These are phyloP conservation scores for Hylia prasina DNA, from an alignment of 2,113 vertebrate species.

Conservation along the genomic window DNA sequence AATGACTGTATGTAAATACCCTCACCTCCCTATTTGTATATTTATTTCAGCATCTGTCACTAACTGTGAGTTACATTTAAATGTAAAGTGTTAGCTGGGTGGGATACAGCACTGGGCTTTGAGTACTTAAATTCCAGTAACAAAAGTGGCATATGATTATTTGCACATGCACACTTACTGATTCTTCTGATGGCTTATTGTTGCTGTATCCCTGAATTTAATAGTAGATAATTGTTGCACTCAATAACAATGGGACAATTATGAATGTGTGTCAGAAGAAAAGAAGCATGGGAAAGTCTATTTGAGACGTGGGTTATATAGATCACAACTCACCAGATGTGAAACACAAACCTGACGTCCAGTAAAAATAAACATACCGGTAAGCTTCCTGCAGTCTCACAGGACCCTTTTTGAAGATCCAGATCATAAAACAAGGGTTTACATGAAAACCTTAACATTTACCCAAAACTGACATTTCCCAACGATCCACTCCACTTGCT, in stretches of 20 bases:
- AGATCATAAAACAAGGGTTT: background rate
- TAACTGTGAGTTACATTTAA: conserved; percentile 33
- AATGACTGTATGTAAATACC: conserved; percentile 20
- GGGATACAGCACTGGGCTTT: background rate
- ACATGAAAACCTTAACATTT: background rate
- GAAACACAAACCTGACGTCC: background rate
- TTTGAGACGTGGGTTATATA: background rate
- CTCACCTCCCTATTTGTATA: background rate
- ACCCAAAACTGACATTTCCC: background rate
- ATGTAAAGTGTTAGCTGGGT: background rate
- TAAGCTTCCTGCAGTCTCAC: background rate
- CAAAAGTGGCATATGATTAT: background rate
- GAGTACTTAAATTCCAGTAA: background rate
- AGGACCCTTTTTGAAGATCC: background rate
- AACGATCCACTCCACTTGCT: fast-evolving
- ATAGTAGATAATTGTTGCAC: background rate
- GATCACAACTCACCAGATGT: background rate
- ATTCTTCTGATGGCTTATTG: background rate
- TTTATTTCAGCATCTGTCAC: conserved; percentile 44
- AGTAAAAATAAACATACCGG: background rate
- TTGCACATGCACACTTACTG: background rate
- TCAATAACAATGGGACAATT: background rate
- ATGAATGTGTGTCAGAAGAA: background rate
- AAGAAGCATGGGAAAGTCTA: background rate
- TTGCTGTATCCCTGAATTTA: background rate